Evolutionary conservation across 2,113 vertebrate species (phyloP).

Genomic region (Apeltes quadracus): DNA sequence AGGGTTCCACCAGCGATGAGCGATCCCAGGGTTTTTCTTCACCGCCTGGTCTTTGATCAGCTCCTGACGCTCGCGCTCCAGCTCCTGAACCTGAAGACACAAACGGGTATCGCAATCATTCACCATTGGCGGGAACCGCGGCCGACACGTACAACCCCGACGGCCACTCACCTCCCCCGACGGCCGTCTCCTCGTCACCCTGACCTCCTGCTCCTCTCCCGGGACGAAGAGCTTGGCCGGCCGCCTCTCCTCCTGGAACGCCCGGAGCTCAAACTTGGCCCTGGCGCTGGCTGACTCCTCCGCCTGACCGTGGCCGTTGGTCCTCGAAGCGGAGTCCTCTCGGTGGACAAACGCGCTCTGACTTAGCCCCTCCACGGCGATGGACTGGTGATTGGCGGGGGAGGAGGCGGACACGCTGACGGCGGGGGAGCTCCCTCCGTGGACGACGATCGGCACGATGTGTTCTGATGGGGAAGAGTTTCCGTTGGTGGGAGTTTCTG

Average conservation of each 20-base stretch:
- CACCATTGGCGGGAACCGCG: background rate
- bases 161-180: conserved; percentile 85
- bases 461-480: conserved; percentile 80
- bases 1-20: conserved; percentile 97
- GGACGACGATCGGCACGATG: conserved; percentile 58
- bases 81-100: conserved; percentile 78
- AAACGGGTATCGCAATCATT: background rate
- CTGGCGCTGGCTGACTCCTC: conserved; percentile 79
- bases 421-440: conserved; percentile 72
- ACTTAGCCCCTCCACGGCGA: conserved; percentile 65
- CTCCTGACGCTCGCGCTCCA: conserved; percentile 93
- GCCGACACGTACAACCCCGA: background rate
- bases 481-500: conserved; percentile 87
- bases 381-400: conserved; percentile 58
- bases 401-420: conserved; percentile 67
- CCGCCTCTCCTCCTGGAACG: conserved; percentile 94
- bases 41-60: conserved; percentile 94
- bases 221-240: conserved; percentile 92
- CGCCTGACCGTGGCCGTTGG: conserved; percentile 53
- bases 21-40: conserved; percentile 93
- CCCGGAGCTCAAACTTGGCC: conserved; percentile 91
- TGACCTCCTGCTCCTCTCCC: conserved; percentile 83
- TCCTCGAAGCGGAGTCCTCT: conserved; percentile 66
- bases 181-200: conserved; percentile 88
- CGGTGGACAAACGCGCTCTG: conserved; percentile 68